Conservation (phyloP, 2,797 vertebrate species). For the Chloroceryle inda region DNA sequence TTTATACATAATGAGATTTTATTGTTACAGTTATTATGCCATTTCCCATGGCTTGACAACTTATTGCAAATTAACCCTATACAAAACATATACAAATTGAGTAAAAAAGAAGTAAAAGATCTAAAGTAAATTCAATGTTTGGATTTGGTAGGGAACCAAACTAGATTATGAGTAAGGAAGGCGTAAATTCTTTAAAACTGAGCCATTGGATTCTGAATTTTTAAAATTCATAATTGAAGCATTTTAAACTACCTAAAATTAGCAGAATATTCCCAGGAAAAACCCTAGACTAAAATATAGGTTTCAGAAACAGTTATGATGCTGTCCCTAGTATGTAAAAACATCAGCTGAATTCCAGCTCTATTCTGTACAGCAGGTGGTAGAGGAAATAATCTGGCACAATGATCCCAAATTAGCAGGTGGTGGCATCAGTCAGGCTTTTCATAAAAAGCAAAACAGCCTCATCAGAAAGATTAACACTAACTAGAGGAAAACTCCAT, state of each 20-base stretch:
- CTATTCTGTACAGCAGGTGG: slow-evolving; percentile 11
- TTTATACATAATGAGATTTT: background rate
- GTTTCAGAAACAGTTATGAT: background rate
- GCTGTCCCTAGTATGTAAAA: background rate
- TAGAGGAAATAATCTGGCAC: slow-evolving; percentile 28
- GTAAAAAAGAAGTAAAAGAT: background rate
- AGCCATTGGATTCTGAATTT: background rate
- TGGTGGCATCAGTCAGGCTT: slow-evolving; percentile 43
- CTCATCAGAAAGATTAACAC: background rate
- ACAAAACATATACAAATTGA: background rate
- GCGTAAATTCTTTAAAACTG: background rate
- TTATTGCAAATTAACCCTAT: background rate
- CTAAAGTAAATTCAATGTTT: background rate
- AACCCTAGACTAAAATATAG: background rate
- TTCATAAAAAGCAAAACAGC: background rate
- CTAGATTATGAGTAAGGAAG: background rate
- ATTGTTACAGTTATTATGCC: background rate
- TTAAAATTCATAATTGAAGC: background rate
- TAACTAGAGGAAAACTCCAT: background rate
- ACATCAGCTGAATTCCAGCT: background rate
- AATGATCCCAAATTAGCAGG: slow-evolving; percentile 28
- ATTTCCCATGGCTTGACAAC: background rate
- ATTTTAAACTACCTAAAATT: background rate
- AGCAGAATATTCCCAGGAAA: background rate
- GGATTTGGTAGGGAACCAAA: background rate